A percentile compares a stretch with the other conserved stretches of the same genome.
Evolutionary conservation across 2,888 invertebrate genomes (phyloP).

Genomic region (Scaptomyza reducta): DNA sequence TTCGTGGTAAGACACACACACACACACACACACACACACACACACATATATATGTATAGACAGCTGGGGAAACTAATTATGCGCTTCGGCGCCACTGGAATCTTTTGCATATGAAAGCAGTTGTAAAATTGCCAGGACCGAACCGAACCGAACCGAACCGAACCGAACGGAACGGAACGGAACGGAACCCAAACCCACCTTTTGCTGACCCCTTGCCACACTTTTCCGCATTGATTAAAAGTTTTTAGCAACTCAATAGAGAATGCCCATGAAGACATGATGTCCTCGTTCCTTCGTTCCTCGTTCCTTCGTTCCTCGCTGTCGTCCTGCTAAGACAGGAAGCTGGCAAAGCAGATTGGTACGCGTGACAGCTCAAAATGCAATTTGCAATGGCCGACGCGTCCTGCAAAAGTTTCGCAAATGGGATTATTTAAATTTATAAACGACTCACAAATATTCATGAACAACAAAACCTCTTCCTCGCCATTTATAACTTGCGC

Average conservation of each 20-base stretch:
- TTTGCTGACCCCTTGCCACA: conserved; percentile 9
- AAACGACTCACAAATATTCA: conserved; percentile 53
- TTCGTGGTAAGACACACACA: neutral
- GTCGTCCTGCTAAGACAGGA: conserved; percentile 13
- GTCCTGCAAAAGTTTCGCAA: conserved; percentile 17
- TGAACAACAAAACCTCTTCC: conserved; percentile 41
- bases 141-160: neutral
- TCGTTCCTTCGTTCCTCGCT: neutral
- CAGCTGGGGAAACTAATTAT: conserved; percentile 68
- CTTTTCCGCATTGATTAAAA: conserved; percentile 67
- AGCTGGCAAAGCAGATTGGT: conserved; percentile 34
- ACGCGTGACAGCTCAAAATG: conserved; percentile 67
- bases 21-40: neutral
- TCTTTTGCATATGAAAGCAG: conserved; percentile 77
- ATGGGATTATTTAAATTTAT: conserved; percentile 57
- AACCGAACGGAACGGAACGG: neutral
- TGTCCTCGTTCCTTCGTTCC: neutral
- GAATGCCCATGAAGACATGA: conserved; percentile 15
- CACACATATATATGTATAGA: conserved; percentile 2
- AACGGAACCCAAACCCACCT: neutral
- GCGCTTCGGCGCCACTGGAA: conserved; percentile 63
- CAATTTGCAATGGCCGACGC: conserved; percentile 64
- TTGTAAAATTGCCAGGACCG: conserved; percentile 59
- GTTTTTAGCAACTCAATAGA: conserved; percentile 67
- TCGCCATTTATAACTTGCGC: conserved; percentile 7